Conservation (phyloP, 2,888 invertebrate species). For the Oxytorus armatus region DNA sequence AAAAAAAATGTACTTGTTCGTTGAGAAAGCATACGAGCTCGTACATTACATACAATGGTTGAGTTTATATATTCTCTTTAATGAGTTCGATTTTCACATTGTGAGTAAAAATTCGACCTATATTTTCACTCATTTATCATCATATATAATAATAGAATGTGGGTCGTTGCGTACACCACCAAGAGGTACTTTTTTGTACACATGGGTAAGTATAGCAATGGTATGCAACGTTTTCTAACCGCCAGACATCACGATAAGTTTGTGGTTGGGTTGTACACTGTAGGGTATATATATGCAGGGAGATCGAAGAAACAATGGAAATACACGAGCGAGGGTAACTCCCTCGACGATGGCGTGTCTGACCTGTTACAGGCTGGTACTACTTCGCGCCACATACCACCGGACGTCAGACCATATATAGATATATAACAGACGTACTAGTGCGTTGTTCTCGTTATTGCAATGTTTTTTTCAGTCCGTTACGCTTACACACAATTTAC, state of each 20-base stretch:
- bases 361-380: constrained; percentile 78
- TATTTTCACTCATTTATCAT: neutral
- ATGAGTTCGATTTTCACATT: neutral
- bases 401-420: constrained; percentile 71
- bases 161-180: constrained; percentile 72
- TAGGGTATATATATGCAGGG: neutral
- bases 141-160: constrained; percentile 42
- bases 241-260: constrained; percentile 26
- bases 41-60: neutral
- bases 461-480: constrained; percentile 14
- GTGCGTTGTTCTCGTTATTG: neutral
- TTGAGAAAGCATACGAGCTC: too few relatives aligned
- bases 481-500: constrained; percentile 10
- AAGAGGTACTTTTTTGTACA: constrained; percentile 6
- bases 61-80: neutral
- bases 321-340: constrained; percentile 31
- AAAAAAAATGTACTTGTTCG: too few relatives aligned
- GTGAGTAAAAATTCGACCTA: constrained; percentile 11
- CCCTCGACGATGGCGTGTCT: constrained; percentile 63
- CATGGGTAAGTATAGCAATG: constrained; percentile 36
- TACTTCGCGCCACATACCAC: constrained; percentile 69
- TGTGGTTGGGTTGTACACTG: neutral
- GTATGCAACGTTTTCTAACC: constrained; percentile 31
- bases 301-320: constrained; percentile 39
- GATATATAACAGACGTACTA: neutral